Evolutionary conservation across 2,797 vertebrate genomes (phyloP).

Genomic region (Adelosebastes latens): DNA sequence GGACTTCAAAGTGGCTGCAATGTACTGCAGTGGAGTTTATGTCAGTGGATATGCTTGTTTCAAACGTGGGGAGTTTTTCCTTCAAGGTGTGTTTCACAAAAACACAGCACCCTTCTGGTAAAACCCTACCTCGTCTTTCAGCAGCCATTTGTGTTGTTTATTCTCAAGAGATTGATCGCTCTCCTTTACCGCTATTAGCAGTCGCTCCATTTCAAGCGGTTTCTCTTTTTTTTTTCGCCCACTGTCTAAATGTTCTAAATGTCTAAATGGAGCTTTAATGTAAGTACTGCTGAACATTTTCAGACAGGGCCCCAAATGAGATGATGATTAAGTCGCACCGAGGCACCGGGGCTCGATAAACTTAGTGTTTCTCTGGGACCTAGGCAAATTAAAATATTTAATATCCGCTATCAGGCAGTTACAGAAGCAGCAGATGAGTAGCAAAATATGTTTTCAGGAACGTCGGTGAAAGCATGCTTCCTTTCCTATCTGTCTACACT

Average conservation of each 20-base stretch:
- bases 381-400: constrained; percentile 27
- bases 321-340: constrained; percentile 30
- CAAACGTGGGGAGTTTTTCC: not conserved
- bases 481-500: not conserved
- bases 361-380: constrained; percentile 33
- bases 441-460: not conserved
- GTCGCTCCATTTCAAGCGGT: not conserved
- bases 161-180: not conserved
- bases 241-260: constrained; percentile 1
- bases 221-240: not conserved
- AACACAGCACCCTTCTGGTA: not conserved
- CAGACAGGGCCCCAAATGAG: constrained; percentile 40
- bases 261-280: constrained; percentile 25
- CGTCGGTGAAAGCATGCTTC: not conserved
- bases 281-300: constrained; percentile 28
- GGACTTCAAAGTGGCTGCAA: not conserved
- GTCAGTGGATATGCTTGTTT: not conserved
- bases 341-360: constrained; percentile 23
- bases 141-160: not conserved
- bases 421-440: not conserved
- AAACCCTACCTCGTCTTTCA: not conserved
- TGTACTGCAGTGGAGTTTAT: constrained; percentile 13
- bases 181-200: not conserved
- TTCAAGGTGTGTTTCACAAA: not conserved
- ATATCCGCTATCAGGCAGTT: constrained; percentile 27